These are phyloP conservation scores for Coregonus clupeaformis DNA, from an alignment of 2,113 vertebrate species.

Conservation along the genomic window DNA sequence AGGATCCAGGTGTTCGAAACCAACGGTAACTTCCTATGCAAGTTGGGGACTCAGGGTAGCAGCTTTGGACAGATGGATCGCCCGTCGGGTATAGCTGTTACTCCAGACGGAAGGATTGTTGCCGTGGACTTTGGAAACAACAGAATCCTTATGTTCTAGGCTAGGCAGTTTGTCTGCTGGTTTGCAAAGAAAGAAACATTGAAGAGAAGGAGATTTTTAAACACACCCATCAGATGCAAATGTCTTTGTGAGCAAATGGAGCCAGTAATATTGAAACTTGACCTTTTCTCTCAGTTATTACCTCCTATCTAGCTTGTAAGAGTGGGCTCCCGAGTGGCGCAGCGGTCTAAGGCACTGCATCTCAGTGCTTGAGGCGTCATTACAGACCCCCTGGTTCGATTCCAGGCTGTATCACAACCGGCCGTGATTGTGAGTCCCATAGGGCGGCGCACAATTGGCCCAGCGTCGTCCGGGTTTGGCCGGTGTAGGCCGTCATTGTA, in stretches of 20 bases:
- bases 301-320: no score
- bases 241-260: not conserved
- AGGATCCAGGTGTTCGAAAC: constrained; percentile 89
- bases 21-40: constrained; percentile 89
- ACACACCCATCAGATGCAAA: not conserved
- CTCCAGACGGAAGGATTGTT: constrained; percentile 87
- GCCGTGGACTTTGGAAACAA: constrained; percentile 93
- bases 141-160: constrained; percentile 85
- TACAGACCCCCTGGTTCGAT: no score
- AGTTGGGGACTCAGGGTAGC: constrained; percentile 86
- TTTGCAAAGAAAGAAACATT: constrained; percentile 5
- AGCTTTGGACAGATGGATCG: constrained; percentile 92
- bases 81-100: constrained; percentile 86
- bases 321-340: no score
- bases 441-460: no score
- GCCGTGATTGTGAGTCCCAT: no score
- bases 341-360: no score
- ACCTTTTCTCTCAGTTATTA: not conserved
- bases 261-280: not conserved
- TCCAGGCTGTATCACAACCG: no score
- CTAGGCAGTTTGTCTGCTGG: constrained; percentile 1
- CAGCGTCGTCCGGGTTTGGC: no score
- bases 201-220: not conserved
- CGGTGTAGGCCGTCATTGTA: no score
- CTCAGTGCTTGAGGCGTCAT: no score